A percentile compares a stretch with the other conserved stretches of the same genome.
These are phyloP conservation scores for Nyctereutes procyonoides DNA, from an alignment of 2,113 vertebrate species.

Conservation along the genomic window DNA sequence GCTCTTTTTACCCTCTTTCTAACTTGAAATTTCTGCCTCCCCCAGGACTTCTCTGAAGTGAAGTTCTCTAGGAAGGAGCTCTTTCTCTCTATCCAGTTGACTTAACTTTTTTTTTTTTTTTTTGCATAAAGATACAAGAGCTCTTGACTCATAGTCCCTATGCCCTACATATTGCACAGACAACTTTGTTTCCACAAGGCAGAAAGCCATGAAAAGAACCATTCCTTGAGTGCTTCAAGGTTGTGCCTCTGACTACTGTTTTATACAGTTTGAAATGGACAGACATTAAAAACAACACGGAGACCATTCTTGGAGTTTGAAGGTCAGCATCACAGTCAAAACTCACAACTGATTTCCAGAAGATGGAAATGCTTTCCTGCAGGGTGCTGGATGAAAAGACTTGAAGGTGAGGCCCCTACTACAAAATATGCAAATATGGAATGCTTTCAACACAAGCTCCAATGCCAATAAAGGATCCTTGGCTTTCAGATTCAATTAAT, in stretches of 20 bases:
- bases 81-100: not conserved
- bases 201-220: not conserved
- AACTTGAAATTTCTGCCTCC: not conserved
- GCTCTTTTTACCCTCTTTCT: not conserved
- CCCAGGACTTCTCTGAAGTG: not conserved
- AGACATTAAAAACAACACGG: not conserved
- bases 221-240: not conserved
- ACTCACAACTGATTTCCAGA: conserved; percentile 30
- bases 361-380: not conserved
- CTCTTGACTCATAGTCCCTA: not conserved
- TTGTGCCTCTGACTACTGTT: not conserved
- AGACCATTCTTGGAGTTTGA: not conserved
- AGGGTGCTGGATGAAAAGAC: not conserved
- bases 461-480: not conserved
- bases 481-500: not conserved
- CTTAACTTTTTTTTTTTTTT: not conserved
- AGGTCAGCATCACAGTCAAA: not conserved
- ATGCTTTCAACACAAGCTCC: not conserved
- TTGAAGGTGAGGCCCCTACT: not conserved
- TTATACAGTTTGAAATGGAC: not conserved
- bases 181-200: conserved; percentile 17
- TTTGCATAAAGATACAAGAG: not conserved
- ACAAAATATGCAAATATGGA: not conserved
- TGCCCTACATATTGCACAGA: not conserved
- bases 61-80: not conserved